Conservation (phyloP, 2,888 invertebrate species). For the Clunio marinus region DNA sequence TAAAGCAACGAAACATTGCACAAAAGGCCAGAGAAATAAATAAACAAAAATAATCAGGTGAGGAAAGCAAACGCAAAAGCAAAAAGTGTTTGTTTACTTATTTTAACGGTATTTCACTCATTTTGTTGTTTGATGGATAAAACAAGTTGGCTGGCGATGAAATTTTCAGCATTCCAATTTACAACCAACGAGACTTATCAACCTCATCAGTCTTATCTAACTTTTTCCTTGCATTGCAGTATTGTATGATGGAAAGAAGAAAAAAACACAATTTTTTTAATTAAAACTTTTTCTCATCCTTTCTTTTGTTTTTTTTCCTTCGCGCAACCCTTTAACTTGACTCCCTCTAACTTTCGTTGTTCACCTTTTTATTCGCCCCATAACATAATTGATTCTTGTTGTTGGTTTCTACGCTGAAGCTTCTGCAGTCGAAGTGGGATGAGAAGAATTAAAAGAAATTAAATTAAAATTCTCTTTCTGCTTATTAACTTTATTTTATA, state of each 20-base stretch:
- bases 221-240: constrained; percentile 13
- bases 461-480: constrained; percentile 26
- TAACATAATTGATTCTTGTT: constrained; percentile 30
- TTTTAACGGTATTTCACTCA: constrained; percentile 10
- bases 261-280: constrained; percentile 36
- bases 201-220: constrained; percentile 22
- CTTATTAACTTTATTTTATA: constrained; percentile 28
- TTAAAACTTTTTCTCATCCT: constrained; percentile 35
- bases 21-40: constrained; percentile 12
- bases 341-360: neutral
- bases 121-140: constrained; percentile 8
- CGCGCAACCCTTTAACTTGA: neutral
- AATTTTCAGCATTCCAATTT: constrained; percentile 1
- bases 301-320: neutral
- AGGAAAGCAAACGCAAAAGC: too few relatives aligned
- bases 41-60: constrained; percentile 21
- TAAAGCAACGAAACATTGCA: constrained; percentile 2
- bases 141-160: neutral
- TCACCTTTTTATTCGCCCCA: constrained; percentile 15
- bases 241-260: neutral
- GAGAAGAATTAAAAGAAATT: constrained; percentile 2
- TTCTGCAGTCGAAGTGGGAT: neutral
- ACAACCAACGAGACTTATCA: constrained; percentile 29
- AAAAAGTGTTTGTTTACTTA: constrained; percentile 16
- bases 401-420: constrained; percentile 1